Evolutionary conservation across 2,797 vertebrate genomes (phyloP), one percentile per base, ranked within the genome.

Genomic region (Thalassophryne amazonica): DNA sequence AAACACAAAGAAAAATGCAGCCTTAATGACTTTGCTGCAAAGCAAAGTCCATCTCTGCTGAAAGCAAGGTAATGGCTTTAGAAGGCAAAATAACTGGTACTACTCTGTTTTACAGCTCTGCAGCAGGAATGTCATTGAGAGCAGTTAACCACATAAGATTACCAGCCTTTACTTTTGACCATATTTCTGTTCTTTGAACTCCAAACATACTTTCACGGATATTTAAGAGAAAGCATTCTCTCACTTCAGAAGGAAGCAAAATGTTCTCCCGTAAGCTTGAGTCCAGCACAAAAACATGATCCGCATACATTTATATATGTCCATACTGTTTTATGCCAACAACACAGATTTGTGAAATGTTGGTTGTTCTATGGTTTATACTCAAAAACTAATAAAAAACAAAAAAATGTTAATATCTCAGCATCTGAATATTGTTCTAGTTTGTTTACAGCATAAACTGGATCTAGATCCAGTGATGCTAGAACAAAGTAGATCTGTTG

Each of bases 41-140:
- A 40, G 38, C 36, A 54, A 55, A 47, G 31, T 48, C 20, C 13
- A 31, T 46, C 21, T 46, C 23, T 19, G 24, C 21, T 59, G 27
- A 51, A 39, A 61, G 42, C 30, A 53, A 36, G 40, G 17, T 60
- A 60, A 69, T 48, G 43, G 20, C 24, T 28, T 24, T 60, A 52
- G 12, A 46, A 21, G 19, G 7, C 20, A n/a, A 58, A 54, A 40
- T 16, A 33, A 1, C 24, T 14, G 14, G 14, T 25, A 15, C 28
- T n/a, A n/a, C n/a, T n/a, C n/a, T n/a, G n/a, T 24, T 15, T 48
- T 12, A 15, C 29, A n/a, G 33, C 55, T 16, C 8, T 6, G 24
- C 6, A 15, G 17, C 10, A 7, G 35, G 38, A 48, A 37, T 49
- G 27, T 31, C 28, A 40, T 37, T 36, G n/a, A 3, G 14, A 20